Evolutionary conservation across 1,140 invertebrate species (phyloP), one percentile per base, ranked within the genome.

Genomic region (Ceratosolen solmsi): DNA sequence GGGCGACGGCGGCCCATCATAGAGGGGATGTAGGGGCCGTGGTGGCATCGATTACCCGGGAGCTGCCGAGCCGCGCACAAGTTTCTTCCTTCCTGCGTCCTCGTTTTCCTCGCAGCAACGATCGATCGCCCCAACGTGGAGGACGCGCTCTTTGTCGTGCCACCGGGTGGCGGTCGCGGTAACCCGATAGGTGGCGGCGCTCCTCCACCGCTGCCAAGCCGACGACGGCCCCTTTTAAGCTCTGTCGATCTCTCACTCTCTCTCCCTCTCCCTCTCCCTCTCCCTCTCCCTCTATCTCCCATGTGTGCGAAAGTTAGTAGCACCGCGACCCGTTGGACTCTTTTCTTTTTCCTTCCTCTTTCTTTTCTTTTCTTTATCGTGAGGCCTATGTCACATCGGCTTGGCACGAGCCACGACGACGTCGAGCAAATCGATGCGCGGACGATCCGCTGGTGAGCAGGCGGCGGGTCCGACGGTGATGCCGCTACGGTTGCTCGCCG

Each of bases 11-110:
- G 51, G 20, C 51, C 20, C 9, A 15, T 22, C 13, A 22, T 22
- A 22, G 51, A 54, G 51, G 51, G 51, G 51, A 54, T 54, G 41
- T 7, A 11, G 20, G 51, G 20, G 70, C 27, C 25, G 41, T 0
- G 78, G 76, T 33, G 60, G 74, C 80, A 80, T 80, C 80, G 80
- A 84, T 76, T 84, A 78, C 73, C 76, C 77, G 63, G 41, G 46
- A n/a, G 38, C 30, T n/a, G 25, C 11, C 70, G n/a, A 7, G 41
- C 1, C 4, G 70, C n/a, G 70, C 65, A 63, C 51, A 80, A 1
- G n/a, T 30, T 38, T 74, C 65, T 65, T 83, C 54, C 75, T 71
- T 77, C 68, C 75, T 17, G 33, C 77, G 77, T 71, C 77, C 78
- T 73, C 78, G 78, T 80, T 80, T 73, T 80, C 79, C 65, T 81